A percentile compares a stretch with the other conserved stretches of the same genome.
These are phyloP conservation scores for Perccottus glenii DNA, from an alignment of 2,113 vertebrate species.

Conservation along the genomic window DNA sequence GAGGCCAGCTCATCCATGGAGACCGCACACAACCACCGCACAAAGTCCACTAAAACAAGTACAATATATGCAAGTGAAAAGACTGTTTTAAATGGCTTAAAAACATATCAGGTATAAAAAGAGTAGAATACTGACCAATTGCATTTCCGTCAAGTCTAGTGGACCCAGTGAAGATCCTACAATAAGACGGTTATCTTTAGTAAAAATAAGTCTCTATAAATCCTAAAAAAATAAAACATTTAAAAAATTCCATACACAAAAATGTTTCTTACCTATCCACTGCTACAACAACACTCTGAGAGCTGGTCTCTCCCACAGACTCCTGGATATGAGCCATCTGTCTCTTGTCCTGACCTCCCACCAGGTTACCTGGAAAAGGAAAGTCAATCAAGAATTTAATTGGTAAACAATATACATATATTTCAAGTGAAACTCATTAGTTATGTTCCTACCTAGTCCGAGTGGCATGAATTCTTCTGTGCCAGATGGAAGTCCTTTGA, in stretches of 20 bases:
- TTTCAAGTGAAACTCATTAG: not conserved
- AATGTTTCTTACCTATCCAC: conserved; percentile 87
- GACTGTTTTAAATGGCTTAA: not conserved
- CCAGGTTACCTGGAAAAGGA: conserved; percentile 84
- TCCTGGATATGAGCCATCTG: conserved; percentile 97
- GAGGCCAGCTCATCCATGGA: conserved; percentile 98
- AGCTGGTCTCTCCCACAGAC: conserved; percentile 97
- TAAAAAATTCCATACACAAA: not conserved
- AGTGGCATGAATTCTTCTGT: conserved; percentile 96
- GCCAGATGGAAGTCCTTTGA: conserved; percentile 83
- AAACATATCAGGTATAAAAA: not conserved
- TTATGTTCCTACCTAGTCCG: conserved; percentile 83
- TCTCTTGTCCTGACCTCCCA: conserved; percentile 89
- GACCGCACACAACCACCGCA: conserved; percentile 94
- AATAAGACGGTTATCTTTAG: conserved; percentile 37
- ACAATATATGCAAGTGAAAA: not conserved
- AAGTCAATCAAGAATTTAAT: conserved; percentile 6
- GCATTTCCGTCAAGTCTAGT: conserved; percentile 96
- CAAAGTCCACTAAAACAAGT: conserved; percentile 89
- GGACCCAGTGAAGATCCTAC: conserved; percentile 96
- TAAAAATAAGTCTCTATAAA: not conserved
- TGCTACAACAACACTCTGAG: conserved; percentile 96
- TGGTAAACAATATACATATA: too few relatives aligned
- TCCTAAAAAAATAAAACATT: too few relatives aligned
- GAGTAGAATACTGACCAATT: conserved; percentile 82